phyloP scores from a whole-genome alignment of 2,888 invertebrate genomes.

The Capitulum mitella region DNA sequence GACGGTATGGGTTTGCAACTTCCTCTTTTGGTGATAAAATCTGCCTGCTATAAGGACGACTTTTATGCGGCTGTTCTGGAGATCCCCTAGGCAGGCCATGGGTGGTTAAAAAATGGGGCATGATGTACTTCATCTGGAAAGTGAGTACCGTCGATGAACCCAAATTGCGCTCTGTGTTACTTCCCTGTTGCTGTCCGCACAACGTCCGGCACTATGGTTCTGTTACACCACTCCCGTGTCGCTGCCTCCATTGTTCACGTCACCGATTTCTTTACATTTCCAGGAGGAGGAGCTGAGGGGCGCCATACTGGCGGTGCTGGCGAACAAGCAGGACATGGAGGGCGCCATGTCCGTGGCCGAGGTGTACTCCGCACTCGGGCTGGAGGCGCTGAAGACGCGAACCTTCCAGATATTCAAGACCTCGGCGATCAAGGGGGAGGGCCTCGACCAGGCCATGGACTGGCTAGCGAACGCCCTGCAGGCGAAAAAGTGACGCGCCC shows the following conservation, averaged over 20 bases:
- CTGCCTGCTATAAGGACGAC: too few relatives aligned
- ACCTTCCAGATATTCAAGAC: conserved; percentile 99
- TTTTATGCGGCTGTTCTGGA: too few relatives aligned
- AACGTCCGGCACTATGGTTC: too few relatives aligned
- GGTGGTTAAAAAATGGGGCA: too few relatives aligned
- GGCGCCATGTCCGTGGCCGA: conserved; percentile 95
- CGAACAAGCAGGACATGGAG: conserved; percentile 99
- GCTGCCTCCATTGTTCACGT: conserved; percentile 15
- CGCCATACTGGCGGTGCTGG: conserved; percentile 90
- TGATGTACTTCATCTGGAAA: too few relatives aligned
- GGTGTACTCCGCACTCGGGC: conserved; percentile 84
- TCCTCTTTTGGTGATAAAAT: too few relatives aligned
- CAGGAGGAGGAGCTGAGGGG: conserved; percentile 96
- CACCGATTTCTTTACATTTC: background rate
- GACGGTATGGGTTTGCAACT: too few relatives aligned
- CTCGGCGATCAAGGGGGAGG: conserved; percentile 95
- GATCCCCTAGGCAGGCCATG: too few relatives aligned
- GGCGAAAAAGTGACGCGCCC: conserved; percentile 61
- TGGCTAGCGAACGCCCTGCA: conserved; percentile 90
- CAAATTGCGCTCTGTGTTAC: too few relatives aligned
- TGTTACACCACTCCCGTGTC: background rate
- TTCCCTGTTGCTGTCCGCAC: too few relatives aligned
- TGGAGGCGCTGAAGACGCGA: conserved; percentile 89
- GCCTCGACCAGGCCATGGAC: conserved; percentile 98
- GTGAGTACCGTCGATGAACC: too few relatives aligned